A percentile compares a stretch with the other conserved stretches of the same genome.
phyloP scores from a whole-genome alignment of 2,113 vertebrate genomes.

The Hylia prasina region DNA sequence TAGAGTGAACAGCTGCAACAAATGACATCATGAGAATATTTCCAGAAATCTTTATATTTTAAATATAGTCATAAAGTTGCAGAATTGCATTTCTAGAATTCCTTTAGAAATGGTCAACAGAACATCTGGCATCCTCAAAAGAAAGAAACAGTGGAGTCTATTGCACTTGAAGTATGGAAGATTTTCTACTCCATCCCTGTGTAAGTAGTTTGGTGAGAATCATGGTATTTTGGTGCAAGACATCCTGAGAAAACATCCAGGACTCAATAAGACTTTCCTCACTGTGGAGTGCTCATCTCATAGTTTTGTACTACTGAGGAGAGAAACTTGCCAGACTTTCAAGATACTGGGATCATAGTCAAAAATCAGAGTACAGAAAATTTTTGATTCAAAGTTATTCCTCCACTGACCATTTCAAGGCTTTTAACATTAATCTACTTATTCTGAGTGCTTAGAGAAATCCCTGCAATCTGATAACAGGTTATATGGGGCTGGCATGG shows the following conservation, averaged over 20 bases:
- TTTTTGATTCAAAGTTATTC: not conserved
- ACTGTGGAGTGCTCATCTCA: not conserved
- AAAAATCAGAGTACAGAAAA: not conserved
- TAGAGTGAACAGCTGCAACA: not conserved
- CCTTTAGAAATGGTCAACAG: not conserved
- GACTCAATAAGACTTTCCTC: not conserved
- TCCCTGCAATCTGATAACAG: not conserved
- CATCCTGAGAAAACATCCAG: not conserved
- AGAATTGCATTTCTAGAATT: not conserved
- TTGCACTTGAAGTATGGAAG: not conserved
- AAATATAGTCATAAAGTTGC: not conserved
- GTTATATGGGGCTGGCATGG: not conserved
- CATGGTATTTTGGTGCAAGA: not conserved
- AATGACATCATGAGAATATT: not conserved
- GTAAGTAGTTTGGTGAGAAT: not conserved
- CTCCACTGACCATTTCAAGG: not conserved
- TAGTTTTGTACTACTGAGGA: not conserved
- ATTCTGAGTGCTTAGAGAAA: not conserved
- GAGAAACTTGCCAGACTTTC: not conserved
- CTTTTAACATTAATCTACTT: not conserved
- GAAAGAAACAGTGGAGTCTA: not conserved
- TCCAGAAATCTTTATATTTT: not conserved
- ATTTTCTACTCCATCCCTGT: not conserved
- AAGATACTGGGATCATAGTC: not conserved
- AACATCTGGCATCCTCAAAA: not conserved